Conservation (phyloP, 2,797 vertebrate genomes). For the Spheniscus humboldti region DNA sequence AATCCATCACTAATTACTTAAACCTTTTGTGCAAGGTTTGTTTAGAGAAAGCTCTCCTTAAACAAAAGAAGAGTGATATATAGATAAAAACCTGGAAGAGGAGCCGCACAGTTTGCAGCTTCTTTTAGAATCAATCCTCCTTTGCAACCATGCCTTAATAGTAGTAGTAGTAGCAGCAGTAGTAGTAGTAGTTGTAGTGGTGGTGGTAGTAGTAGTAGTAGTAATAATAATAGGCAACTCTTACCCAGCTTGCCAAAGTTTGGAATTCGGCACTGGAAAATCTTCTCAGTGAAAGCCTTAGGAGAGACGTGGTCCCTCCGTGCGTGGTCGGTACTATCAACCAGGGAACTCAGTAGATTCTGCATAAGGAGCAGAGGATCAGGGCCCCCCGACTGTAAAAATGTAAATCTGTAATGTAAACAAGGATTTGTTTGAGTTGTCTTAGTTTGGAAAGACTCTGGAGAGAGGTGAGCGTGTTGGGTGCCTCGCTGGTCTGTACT, state of each 20-base stretch:
- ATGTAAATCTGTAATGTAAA: slow-evolving; percentile 47
- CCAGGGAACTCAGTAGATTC: neutral
- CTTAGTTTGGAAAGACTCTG: neutral
- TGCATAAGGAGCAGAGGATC: neutral
- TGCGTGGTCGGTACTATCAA: fast-evolving
- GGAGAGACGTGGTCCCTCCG: fast-evolving
- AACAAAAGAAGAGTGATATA: neutral
- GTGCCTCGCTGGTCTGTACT: neutral
- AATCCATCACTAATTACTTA: neutral
- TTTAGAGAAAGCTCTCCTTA: neutral
- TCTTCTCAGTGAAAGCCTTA: neutral
- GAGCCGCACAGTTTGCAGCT: neutral
- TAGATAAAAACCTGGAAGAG: neutral
- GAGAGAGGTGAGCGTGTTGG: neutral
- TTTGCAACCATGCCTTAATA: neutral
- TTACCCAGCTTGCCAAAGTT: neutral
- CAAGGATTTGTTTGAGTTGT: slow-evolving; percentile 35
- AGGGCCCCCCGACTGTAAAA: neutral
- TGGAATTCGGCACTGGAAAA: slow-evolving; percentile 13
- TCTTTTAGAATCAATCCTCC: neutral
- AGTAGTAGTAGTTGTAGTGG: neutral
- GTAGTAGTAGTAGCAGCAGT: neutral
- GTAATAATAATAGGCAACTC: neutral
- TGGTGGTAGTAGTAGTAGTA: neutral
- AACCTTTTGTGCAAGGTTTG: neutral